These are phyloP conservation scores for Diceros bicornis DNA, from an alignment of 2,797 vertebrate genomes.

Conservation along the genomic window DNA sequence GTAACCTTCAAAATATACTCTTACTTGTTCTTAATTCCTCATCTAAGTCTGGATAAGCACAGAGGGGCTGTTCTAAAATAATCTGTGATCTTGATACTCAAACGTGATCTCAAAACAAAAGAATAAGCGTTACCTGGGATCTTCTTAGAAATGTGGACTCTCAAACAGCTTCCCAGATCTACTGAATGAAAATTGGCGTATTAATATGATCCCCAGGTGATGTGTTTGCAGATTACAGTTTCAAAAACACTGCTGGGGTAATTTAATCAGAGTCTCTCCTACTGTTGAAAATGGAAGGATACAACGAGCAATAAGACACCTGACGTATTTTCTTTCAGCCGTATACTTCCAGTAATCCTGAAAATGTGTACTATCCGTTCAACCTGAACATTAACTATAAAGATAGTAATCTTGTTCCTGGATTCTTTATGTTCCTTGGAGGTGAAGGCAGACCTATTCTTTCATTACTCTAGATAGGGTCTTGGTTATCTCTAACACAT, in stretches of 20 bases:
- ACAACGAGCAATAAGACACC: neutral
- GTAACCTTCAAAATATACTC: neutral
- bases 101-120: neutral
- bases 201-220: neutral
- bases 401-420: neutral
- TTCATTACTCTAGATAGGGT: neutral
- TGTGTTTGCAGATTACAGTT: neutral
- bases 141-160: neutral
- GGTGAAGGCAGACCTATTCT: neutral
- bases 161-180: neutral
- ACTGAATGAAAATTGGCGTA: neutral
- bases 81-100: neutral
- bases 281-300: neutral
- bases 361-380: neutral
- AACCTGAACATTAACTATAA: neutral
- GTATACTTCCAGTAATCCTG: neutral
- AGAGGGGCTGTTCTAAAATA: neutral
- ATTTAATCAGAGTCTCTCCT: neutral
- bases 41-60: neutral
- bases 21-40: neutral
- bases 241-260: neutral
- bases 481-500: neutral
- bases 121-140: neutral
- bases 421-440: neutral
- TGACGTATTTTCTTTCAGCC: neutral